Percentiles rank a stretch among this genome's conserved stretches.
Evolutionary conservation across 2,113 vertebrate genomes (phyloP).

Genomic region (Boulengeromyrus knoepffleri): DNA sequence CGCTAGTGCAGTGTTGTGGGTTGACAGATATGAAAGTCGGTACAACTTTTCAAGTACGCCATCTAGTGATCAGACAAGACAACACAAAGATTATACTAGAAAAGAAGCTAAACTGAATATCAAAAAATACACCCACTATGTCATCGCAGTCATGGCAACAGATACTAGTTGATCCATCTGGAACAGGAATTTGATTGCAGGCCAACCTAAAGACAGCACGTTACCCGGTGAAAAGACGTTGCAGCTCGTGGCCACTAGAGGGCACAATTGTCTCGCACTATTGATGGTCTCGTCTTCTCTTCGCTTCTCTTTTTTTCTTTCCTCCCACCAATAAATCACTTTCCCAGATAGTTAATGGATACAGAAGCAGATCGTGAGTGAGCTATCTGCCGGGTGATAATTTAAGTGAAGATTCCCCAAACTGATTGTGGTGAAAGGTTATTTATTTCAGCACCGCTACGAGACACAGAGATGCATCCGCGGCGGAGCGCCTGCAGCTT

Average conservation of each 20-base stretch:
- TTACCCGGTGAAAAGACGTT: background rate
- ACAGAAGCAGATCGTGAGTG: conserved; percentile 72
- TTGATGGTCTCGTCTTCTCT: background rate
- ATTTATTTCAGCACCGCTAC: conserved; percentile 73
- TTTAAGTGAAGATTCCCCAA: conserved; percentile 69
- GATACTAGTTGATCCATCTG: background rate
- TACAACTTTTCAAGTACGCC: background rate
- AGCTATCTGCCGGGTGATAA: conserved; percentile 70
- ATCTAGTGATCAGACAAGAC: background rate
- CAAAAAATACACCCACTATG: background rate
- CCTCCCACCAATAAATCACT: conserved; percentile 68
- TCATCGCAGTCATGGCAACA: background rate
- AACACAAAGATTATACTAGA: background rate
- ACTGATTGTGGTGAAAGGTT: conserved; percentile 72
- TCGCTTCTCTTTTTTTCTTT: conserved; percentile 40
- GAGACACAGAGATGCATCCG: conserved; percentile 61
- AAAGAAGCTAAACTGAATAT: background rate
- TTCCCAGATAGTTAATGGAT: conserved; percentile 67
- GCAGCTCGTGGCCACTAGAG: conserved; percentile 54
- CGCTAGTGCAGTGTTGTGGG: background rate
- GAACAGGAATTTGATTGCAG: background rate
- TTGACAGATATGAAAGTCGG: background rate
- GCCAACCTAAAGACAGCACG: background rate
- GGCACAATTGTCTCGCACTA: conserved; percentile 65
- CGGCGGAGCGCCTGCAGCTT: conserved; percentile 60